Conservation (phyloP, 2,113 vertebrate species). For the Esox niger region DNA sequence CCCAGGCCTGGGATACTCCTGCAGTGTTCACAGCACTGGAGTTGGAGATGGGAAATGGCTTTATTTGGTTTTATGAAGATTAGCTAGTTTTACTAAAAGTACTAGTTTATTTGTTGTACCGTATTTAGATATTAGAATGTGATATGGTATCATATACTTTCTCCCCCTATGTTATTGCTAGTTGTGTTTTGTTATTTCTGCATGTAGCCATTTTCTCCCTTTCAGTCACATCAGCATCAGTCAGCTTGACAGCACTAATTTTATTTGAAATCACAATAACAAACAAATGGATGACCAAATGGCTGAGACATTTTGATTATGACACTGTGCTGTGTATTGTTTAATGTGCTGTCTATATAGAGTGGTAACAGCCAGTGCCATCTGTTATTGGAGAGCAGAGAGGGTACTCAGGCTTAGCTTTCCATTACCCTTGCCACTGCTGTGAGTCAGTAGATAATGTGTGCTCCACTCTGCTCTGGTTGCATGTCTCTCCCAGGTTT, state of each 20-base stretch:
- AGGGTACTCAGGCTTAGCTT: neutral
- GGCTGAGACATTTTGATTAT: slow-evolving; percentile 1
- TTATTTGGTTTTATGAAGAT: neutral
- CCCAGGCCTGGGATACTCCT: neutral
- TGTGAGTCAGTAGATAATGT: slow-evolving; percentile 4
- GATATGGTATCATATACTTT: neutral
- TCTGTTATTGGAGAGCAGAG: neutral
- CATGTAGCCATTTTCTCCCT: neutral
- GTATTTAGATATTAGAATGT: neutral
- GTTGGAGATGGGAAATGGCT: neutral
- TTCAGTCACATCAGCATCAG: neutral
- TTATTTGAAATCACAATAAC: neutral
- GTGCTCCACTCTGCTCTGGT: neutral
- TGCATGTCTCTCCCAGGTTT: neutral
- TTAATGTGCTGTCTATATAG: slow-evolving; percentile 1
- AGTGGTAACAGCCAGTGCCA: neutral
- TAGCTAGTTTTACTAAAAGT: no score
- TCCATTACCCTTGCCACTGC: neutral
- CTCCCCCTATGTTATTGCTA: neutral
- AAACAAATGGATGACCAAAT: neutral
- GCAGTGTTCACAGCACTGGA: neutral
- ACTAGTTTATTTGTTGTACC: neutral
- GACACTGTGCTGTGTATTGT: neutral
- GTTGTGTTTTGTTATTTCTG: neutral
- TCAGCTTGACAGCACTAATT: neutral